Percentiles rank a stretch among this genome's conserved stretches.
Conservation (phyloP, 2,888 invertebrate species). For the Oconnorella tubifera region DNA sequence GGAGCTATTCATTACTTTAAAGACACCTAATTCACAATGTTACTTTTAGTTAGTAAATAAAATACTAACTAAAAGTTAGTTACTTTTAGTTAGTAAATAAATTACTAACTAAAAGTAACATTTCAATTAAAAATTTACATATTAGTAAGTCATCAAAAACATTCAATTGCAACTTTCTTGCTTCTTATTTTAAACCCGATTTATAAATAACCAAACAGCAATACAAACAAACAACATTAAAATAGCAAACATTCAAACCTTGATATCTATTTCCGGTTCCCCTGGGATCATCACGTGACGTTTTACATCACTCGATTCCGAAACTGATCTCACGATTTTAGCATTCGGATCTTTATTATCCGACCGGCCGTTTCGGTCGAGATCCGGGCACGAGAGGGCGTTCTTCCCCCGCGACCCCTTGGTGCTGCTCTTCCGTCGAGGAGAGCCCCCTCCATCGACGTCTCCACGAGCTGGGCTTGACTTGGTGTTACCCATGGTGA, state of each 20-base stretch:
- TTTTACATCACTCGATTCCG: background rate
- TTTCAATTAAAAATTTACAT: no score
- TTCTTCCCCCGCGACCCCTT: background rate
- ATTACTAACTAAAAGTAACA: no score
- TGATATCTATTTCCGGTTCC: background rate
- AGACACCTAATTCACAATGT: no score
- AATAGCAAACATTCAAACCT: background rate
- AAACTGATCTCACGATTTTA: background rate
- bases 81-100: no score
- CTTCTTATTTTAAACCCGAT: no score
- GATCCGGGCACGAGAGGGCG: conserved; percentile 2
- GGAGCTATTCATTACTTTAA: no score
- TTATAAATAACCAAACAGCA: no score
- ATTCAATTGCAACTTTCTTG: no score
- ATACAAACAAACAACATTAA: no score
- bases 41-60: no score
- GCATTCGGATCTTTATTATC: background rate
- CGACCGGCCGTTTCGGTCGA: background rate
- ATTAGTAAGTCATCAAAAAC: no score
- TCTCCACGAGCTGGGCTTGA: background rate
- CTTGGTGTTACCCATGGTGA: background rate
- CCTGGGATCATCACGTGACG: background rate
- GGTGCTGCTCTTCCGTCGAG: background rate
- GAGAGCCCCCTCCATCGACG: background rate
- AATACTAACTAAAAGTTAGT: no score